Percentiles rank a stretch among this genome's conserved stretches.
Conservation (phyloP, 2,888 invertebrate species). For the Melitaea athalia region DNA sequence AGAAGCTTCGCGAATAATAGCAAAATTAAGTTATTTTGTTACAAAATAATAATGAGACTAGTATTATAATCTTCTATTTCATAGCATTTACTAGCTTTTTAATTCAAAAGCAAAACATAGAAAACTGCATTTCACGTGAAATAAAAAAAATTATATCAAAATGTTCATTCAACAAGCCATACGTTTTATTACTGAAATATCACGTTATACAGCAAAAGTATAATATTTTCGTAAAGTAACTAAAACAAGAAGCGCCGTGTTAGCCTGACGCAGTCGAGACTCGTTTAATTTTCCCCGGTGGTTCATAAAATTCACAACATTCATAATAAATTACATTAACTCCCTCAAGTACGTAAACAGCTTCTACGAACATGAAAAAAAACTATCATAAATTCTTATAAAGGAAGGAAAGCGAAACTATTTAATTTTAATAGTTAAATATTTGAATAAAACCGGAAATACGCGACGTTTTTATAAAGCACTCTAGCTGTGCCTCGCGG, state of each 20-base stretch:
- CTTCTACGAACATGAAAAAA: constrained; percentile 22
- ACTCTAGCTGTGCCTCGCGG: too few relatives aligned
- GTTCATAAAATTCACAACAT: constrained; percentile 26
- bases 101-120: too few relatives aligned
- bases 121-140: background rate
- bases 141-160: background rate
- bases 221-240: constrained; percentile 10
- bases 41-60: too few relatives aligned
- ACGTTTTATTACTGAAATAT: background rate
- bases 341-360: constrained; percentile 19
- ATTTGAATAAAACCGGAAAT: too few relatives aligned
- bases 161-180: background rate
- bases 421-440: background rate
- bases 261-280: constrained; percentile 19
- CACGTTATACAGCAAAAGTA: constrained; percentile 1
- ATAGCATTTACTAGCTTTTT: too few relatives aligned
- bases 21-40: too few relatives aligned
- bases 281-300: constrained; percentile 30
- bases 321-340: constrained; percentile 31
- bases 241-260: constrained; percentile 10
- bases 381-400: constrained; percentile 6
- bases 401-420: background rate
- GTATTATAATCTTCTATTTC: too few relatives aligned
- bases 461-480: too few relatives aligned
- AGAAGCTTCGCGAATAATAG: too few relatives aligned